Evolutionary conservation across 2,797 vertebrate genomes (phyloP).

Genomic region (Danio tinwini): DNA sequence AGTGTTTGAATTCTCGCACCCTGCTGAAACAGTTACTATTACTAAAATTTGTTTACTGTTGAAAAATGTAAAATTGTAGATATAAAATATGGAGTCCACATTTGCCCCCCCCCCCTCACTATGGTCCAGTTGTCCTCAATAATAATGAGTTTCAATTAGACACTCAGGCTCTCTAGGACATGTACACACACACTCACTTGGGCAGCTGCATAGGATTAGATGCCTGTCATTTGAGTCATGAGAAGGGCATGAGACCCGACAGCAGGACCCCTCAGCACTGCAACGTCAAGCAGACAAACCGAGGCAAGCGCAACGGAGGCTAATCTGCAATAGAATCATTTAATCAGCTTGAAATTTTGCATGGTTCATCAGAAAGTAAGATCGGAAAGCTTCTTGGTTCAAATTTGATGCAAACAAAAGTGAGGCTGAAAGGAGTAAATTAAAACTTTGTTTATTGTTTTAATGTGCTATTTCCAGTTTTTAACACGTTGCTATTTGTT

Average conservation of each 20-base stretch:
- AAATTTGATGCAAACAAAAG: not conserved
- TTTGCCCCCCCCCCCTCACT: slow-evolving; percentile 41
- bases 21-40: slow-evolving; percentile 1
- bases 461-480: no score
- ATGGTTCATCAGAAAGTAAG: not conserved
- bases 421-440: not conserved
- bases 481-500: no score
- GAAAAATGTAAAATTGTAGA: slow-evolving; percentile 45
- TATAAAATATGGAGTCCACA: slow-evolving; percentile 18
- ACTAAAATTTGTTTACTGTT: slow-evolving; percentile 1
- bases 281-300: not conserved
- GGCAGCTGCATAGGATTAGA: slow-evolving; percentile 41
- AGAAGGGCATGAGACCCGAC: slow-evolving; percentile 15
- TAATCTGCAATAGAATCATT: not conserved
- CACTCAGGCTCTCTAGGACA: slow-evolving; percentile 19
- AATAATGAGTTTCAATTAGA: slow-evolving; percentile 54
- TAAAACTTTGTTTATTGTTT: not conserved
- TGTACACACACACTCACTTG: not conserved
- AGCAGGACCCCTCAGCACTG: slow-evolving; percentile 12
- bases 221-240: slow-evolving; percentile 6
- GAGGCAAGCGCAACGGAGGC: not conserved
- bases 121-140: slow-evolving; percentile 56
- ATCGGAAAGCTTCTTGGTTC: not conserved
- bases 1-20: slow-evolving; percentile 8
- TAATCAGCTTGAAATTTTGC: not conserved